Evolutionary conservation across 2,113 vertebrate genomes (phyloP).

Genomic region (Odobenus rosmarus): DNA sequence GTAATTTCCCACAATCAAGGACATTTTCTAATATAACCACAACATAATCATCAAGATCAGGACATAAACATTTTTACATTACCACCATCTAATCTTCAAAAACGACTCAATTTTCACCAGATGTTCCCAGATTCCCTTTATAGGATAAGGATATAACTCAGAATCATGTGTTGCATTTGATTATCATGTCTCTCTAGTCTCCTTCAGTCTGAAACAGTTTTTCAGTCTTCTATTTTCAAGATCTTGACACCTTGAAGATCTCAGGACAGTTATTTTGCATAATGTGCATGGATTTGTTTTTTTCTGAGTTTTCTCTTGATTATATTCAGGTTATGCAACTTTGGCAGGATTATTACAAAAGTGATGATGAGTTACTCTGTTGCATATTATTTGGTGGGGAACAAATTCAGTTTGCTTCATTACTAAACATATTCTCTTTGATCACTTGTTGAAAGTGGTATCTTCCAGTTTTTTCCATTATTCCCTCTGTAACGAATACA

Average conservation of each 20-base stretch:
- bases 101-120: not conserved
- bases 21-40: not conserved
- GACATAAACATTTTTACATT: not conserved
- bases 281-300: not conserved
- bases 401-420: not conserved
- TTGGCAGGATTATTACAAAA: not conserved
- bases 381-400: not conserved
- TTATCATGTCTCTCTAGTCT: not conserved
- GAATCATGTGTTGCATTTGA: not conserved
- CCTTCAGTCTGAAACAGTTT: not conserved
- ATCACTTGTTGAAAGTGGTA: not conserved
- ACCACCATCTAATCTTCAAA: not conserved
- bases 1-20: slow-evolving; percentile 3
- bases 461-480: not conserved
- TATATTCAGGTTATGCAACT: not conserved
- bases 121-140: not conserved
- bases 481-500: not conserved
- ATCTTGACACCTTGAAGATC: not conserved
- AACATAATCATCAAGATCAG: not conserved
- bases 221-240: not conserved
- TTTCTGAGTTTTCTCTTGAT: slow-evolving; percentile 28
- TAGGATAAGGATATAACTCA: not conserved
- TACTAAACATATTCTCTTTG: not conserved
- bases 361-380: not conserved
- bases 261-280: not conserved